Percentiles rank a stretch among this genome's conserved stretches.
These are phyloP conservation scores for Caenorhabditis drosophilae DNA, from an alignment of 2,888 invertebrate species.

Conservation along the genomic window DNA sequence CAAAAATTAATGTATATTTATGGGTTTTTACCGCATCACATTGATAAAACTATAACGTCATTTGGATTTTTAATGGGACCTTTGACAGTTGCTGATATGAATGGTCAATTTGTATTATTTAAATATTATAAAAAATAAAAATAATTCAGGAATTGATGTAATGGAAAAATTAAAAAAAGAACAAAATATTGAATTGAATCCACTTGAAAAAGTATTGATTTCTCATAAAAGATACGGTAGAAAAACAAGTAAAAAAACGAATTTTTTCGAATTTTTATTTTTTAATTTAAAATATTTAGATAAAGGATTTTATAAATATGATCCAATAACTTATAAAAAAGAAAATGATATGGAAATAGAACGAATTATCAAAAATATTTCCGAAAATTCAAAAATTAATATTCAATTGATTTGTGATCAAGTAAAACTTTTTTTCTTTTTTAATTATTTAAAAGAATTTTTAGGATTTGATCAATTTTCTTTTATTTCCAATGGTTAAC, in stretches of 20 bases:
- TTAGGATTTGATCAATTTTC: constrained; percentile 50
- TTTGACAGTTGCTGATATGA: constrained; percentile 58
- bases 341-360: constrained; percentile 51
- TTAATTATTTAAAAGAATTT: not conserved
- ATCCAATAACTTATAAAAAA: constrained; percentile 43
- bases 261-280: too few species aligned
- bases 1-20: constrained; percentile 42
- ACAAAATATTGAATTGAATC: constrained; percentile 35
- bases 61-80: constrained; percentile 59
- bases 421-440: not conserved
- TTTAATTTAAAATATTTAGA: constrained; percentile 31
- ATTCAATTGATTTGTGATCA: constrained; percentile 31
- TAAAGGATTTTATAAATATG: constrained; percentile 56
- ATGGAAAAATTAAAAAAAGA: constrained; percentile 47
- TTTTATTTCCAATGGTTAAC: constrained; percentile 56
- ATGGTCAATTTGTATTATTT: too few species aligned
- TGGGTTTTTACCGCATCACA: constrained; percentile 40
- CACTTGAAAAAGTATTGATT: constrained; percentile 41
- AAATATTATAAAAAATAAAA: too few species aligned
- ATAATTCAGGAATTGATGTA: constrained; percentile 56
- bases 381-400: constrained; percentile 11
- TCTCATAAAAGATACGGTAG: constrained; percentile 46
- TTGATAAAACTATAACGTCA: constrained; percentile 46
- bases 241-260: constrained; percentile 48
- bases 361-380: constrained; percentile 26